A percentile compares a stretch with the other conserved stretches of the same genome.
These are phyloP conservation scores for Grammomys surdaster DNA, from an alignment of 2,113 vertebrate species.

Conservation along the genomic window DNA sequence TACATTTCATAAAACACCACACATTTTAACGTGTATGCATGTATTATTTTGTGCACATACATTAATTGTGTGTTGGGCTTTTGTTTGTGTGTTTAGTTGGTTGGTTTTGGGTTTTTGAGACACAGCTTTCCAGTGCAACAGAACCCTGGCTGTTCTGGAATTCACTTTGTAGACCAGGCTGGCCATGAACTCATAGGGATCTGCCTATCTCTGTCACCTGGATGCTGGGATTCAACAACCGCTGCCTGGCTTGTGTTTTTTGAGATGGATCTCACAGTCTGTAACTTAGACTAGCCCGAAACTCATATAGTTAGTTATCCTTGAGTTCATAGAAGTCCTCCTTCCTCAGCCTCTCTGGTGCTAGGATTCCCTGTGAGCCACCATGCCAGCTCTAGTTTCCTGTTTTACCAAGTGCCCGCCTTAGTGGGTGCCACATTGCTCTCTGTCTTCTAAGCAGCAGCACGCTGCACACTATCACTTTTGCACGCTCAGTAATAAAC, in stretches of 20 bases:
- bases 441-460: background rate
- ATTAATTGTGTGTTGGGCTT: background rate
- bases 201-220: background rate
- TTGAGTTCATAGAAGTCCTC: background rate
- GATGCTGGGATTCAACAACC: background rate
- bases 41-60: background rate
- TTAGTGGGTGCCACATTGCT: background rate
- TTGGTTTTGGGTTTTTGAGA: background rate
- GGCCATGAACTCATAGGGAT: background rate
- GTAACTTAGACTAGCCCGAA: background rate
- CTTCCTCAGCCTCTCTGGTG: background rate
- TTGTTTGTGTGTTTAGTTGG: background rate
- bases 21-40: background rate
- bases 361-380: background rate
- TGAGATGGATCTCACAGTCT: background rate
- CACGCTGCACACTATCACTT: background rate
- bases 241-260: background rate
- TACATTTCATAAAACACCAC: background rate
- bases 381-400: background rate
- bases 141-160: background rate
- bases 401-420: background rate
- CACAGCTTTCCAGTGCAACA: background rate
- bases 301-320: background rate
- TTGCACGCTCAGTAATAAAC: background rate
- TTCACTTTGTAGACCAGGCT: background rate